Base-by-base conservation (phyloP, 2,797 vertebrate genomes). In the Siniperca scherzeri region DNA sequence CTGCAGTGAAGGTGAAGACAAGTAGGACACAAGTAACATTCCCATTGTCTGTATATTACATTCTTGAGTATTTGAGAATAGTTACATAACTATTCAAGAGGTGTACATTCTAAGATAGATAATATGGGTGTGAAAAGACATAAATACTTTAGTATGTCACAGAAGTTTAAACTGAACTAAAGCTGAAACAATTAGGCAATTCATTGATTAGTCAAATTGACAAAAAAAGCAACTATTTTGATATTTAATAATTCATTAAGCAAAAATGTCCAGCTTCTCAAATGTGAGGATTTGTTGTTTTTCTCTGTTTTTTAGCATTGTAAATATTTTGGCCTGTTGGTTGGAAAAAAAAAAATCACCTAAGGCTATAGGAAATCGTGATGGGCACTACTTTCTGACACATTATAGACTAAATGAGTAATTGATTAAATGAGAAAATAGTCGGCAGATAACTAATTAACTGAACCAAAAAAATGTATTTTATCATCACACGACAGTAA, bases 1-100 rank as follows among this genome's bases (percentile, higher is more conserved):
- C 57, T 68, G 61, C 53, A 83, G 22, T 62, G 21, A 56, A 40
- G 36, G 38, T 56, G 13, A 9, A 53, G 42, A 71, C 27, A 25
- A 10, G 7, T 6, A 40, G 33, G 27, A 73, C 13, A 50, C 42
- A 19, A n/a, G 73, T 4, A 19, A 17, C 12, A 38, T 11, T 67
- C n/a, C 38, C 48, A 10, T 33, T 52, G 12, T 62, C 4, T 70
- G n/a, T 50, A 3, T 71, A 16, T 65, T 7, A 52, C 30, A n/a
- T 11, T 30, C 5, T 25, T 5, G 0, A 76, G 50, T 7, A 36
- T 56, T 56, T 30, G 10, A 16, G 4, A 46, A 42, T 22, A 19
- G 27, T 36, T 48, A 11, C 21, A 19, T 14, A 9, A 46, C 8
- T 36, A 9, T 5, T 21, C 7, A 40, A 66, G 11, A 40, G 14